Conservation (phyloP, 2,113 vertebrate species). For the Aramus guarauna region DNA sequence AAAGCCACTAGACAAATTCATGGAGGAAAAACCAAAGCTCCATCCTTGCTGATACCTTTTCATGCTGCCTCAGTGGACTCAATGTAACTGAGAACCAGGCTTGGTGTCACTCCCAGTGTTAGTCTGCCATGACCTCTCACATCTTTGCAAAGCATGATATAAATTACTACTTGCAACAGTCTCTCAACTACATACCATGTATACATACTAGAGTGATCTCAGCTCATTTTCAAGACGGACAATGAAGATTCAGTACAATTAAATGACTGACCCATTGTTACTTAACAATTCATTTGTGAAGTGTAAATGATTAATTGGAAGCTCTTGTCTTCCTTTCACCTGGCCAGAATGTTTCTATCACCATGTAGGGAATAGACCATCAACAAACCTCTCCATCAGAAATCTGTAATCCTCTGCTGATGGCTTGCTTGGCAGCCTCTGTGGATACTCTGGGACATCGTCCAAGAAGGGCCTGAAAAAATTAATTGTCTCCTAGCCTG, state of each 20-base stretch:
- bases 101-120: neutral
- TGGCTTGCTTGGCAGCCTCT: slow-evolving; percentile 19
- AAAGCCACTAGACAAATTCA: neutral
- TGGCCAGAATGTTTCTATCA: neutral
- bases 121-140: neutral
- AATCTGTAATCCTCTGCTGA: slow-evolving; percentile 20
- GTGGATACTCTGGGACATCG: neutral
- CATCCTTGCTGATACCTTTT: neutral
- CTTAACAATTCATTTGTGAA: neutral
- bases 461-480: slow-evolving; percentile 26
- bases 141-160: neutral
- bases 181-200: neutral
- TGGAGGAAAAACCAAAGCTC: neutral
- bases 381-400: slow-evolving; percentile 4
- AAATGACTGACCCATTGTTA: neutral
- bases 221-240: neutral
- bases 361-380: neutral
- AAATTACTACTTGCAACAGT: neutral
- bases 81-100: neutral
- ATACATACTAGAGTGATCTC: neutral
- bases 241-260: slow-evolving; percentile 1
- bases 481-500: slow-evolving; percentile 16
- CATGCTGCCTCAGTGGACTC: neutral
- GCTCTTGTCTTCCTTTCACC: slow-evolving; percentile 13
- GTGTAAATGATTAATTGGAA: neutral